Percentiles rank a stretch among this genome's conserved stretches.
phyloP scores from a whole-genome alignment of 2,888 invertebrate genomes.

The Silvanus unidentatus region DNA sequence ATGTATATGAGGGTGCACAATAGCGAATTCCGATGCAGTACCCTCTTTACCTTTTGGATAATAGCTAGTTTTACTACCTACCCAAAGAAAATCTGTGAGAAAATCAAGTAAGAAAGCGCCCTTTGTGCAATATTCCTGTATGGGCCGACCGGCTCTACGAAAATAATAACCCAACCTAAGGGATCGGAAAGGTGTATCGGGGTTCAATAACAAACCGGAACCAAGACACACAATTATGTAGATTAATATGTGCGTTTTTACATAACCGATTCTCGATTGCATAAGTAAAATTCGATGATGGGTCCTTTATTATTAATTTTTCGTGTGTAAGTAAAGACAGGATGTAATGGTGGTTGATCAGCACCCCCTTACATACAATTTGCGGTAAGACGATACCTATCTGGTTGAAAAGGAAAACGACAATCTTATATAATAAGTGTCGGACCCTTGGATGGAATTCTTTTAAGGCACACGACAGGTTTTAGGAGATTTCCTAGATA shows the following conservation, averaged over 20 bases:
- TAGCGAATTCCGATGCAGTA: no score
- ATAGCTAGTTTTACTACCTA: not conserved
- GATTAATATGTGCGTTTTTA: no score
- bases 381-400: conserved; percentile 5
- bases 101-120: conserved; percentile 11
- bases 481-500: not conserved
- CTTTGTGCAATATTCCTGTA: conserved; percentile 20
- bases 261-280: no score
- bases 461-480: not conserved
- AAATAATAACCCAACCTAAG: conserved; percentile 9
- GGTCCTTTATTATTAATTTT: no score
- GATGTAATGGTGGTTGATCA: conserved; percentile 37
- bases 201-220: no score
- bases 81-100: conserved; percentile 2
- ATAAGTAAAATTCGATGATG: no score
- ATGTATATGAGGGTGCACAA: no score
- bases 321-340: conserved; percentile 18
- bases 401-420: conserved; percentile 4
- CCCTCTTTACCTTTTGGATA: no score
- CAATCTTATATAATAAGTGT: conserved; percentile 2
- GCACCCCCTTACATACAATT: conserved; percentile 16
- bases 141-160: conserved; percentile 17
- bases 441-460: not conserved
- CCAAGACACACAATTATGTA: no score
- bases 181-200: conserved; percentile 3